A percentile compares a stretch with the other conserved stretches of the same genome.
phyloP scores from a whole-genome alignment of 1,140 invertebrate genomes.

The Helicorthomorpha holstii region DNA sequence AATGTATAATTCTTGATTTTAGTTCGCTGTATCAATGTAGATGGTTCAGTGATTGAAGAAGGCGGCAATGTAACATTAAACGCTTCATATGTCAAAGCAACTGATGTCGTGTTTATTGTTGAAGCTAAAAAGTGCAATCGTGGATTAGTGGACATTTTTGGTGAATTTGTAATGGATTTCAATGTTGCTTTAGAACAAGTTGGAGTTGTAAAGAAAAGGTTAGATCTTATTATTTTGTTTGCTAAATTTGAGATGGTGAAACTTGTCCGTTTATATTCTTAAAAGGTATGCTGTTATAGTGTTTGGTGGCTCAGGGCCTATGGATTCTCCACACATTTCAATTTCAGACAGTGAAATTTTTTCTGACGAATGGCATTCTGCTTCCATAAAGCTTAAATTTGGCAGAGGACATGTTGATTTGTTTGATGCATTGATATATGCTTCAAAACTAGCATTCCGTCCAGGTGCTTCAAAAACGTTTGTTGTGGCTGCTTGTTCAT shows the following conservation, averaged over 20 bases:
- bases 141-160: conserved; percentile 39
- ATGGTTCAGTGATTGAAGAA: conserved; percentile 11
- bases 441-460: conserved; percentile 57
- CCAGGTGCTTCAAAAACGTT: conserved; percentile 68
- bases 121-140: conserved; percentile 68
- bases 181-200: conserved; percentile 44
- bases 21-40: conserved; percentile 13
- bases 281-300: conserved; percentile 54
- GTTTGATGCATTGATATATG: conserved; percentile 53
- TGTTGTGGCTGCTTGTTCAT: conserved; percentile 58
- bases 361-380: background rate
- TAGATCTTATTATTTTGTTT: conserved; percentile 4
- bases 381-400: conserved; percentile 14
- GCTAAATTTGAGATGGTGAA: background rate
- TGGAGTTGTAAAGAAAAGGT: conserved; percentile 46
- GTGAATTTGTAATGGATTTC: conserved; percentile 41
- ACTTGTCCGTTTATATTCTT: conserved; percentile 12
- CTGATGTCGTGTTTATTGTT: conserved; percentile 72
- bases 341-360: conserved; percentile 1
- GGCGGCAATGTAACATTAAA: conserved; percentile 12
- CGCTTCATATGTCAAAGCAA: conserved; percentile 27
- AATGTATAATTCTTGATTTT: conserved; percentile 1
- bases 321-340: conserved; percentile 40
- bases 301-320: conserved; percentile 57
- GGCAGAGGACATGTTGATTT: conserved; percentile 46